Conservation (phyloP, 1,140 invertebrate genomes). For the Zaprionus inermis region DNA sequence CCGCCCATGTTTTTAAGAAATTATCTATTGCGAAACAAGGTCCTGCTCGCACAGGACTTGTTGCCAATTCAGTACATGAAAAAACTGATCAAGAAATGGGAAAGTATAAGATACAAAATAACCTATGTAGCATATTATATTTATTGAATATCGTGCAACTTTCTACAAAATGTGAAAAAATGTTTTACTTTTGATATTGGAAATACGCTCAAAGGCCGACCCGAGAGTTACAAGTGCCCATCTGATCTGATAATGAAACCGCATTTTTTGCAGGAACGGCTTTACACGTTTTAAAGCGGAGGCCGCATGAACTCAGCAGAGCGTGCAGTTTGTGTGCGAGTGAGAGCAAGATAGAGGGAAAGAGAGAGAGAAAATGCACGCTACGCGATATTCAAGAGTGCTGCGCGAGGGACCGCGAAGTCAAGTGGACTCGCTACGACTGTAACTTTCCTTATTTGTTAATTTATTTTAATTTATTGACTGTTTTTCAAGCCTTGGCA, state of each 20-base stretch:
- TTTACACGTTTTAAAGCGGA: conserved; percentile 2
- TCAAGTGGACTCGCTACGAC: neutral
- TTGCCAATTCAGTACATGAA: too few species aligned
- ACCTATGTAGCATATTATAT: too few species aligned
- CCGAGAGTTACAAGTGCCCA: neutral
- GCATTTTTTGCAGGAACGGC: neutral
- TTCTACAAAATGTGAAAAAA: neutral
- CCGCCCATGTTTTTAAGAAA: too few species aligned
- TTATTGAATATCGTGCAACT: neutral
- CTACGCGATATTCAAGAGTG: conserved; percentile 2
- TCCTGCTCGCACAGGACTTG: too few species aligned
- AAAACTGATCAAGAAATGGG: neutral
- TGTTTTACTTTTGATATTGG: neutral
- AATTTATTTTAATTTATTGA: conserved; percentile 9
- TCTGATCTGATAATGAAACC: conserved; percentile 1
- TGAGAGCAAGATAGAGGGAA: neutral
- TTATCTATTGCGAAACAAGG: too few species aligned
- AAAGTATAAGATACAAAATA: too few species aligned
- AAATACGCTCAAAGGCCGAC: neutral
- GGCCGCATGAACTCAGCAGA: neutral
- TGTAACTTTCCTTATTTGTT: conserved; percentile 7
- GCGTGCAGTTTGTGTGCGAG: conserved; percentile 1
- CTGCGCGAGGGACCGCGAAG: neutral
- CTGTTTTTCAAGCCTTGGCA: neutral
- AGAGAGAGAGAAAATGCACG: neutral